These are phyloP conservation scores for Tenualosa ilisha DNA, from an alignment of 2,797 vertebrate genomes.

Conservation along the genomic window DNA sequence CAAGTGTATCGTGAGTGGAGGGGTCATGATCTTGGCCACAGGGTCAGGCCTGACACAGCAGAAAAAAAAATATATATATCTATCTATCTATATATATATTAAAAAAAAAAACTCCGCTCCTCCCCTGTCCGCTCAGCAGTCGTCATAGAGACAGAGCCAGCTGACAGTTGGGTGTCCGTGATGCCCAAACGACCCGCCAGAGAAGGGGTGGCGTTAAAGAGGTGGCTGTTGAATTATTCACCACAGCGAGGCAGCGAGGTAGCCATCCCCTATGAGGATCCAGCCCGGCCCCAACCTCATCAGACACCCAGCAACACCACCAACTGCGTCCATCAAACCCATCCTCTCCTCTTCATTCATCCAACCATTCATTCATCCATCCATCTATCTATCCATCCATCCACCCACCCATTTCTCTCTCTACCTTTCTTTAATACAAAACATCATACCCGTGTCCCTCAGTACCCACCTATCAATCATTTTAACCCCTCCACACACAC, in stretches of 20 bases:
- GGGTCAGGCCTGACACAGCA: conserved; percentile 63
- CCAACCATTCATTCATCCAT: background rate
- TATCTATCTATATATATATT: too few relatives aligned
- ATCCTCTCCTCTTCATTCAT: conserved; percentile 32
- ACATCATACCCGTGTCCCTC: conserved; percentile 22
- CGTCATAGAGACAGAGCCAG: background rate
- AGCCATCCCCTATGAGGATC: background rate
- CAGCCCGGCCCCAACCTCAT: background rate
- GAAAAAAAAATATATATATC: conserved; percentile 25
- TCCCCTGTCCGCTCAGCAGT: conserved; percentile 38
- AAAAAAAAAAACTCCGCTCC: background rate
- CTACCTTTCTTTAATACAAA: conserved; percentile 37
- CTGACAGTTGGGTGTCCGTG: conserved; percentile 29
- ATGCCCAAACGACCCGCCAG: conserved; percentile 43
- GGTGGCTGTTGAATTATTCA: conserved; percentile 66
- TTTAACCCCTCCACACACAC: background rate
- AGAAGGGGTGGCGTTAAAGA: conserved; percentile 46
- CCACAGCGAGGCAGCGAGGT: background rate
- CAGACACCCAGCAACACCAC: background rate
- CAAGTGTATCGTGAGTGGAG: conserved; percentile 63
- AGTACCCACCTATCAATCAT: background rate
- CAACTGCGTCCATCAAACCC: conserved; percentile 8
- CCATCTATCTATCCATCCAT: background rate
- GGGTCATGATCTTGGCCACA: conserved; percentile 66
- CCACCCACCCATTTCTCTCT: conserved; percentile 12